Evolutionary conservation across 2,888 invertebrate species (phyloP), one percentile per base, ranked within the genome.

Genomic region (Trisateles emortualis): DNA sequence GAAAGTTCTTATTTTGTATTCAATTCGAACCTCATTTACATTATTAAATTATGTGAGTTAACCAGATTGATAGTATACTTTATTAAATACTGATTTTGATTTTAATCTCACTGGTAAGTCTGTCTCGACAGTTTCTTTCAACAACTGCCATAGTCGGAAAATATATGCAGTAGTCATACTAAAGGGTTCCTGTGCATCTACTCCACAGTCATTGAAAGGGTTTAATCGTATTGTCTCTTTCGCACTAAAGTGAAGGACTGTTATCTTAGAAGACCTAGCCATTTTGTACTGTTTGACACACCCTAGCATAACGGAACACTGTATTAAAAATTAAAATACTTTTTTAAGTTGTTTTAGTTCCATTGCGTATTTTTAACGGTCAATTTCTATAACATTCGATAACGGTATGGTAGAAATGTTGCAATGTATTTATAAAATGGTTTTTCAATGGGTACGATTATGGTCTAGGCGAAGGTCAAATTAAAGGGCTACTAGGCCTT

Each of bases 401-500:
- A 45, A 48, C 6, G n/a, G 41, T 48, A 52, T 53, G 46, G 41
- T 46, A 51, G 40, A 56, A 35, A 61, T 39, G 22, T 32, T 53
- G 54, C 38, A 32, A 56, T 60, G 44, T 55, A 47, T 47, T 44
- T 35, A 52, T 26, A 56, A n/a, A 35, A 35, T 47, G 10, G 16
- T 14, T 35, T 17, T 35, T 13, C 16, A 10, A 3, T 44, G 19
- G n/a, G n/a, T 36, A 51, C 50, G 44, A 47, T 47, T 45, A 52
- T 45, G 46, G 52, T 65, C 47, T 58, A 63, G 59, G 57, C 41
- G 50, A 55, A 52, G 45, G 52, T 63, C 67, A 57, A 55, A 29
- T 47, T 43, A 46, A 51, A 50, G 53, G 42, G 52, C 59, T 49
- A 64, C 68, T 68, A 71, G 68, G 72, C 59, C 72, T 68, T 68